Evolutionary conservation across 2,113 vertebrate species (phyloP), one percentile per base, ranked within the genome.

Genomic region (Eptesicus fuscus): DNA sequence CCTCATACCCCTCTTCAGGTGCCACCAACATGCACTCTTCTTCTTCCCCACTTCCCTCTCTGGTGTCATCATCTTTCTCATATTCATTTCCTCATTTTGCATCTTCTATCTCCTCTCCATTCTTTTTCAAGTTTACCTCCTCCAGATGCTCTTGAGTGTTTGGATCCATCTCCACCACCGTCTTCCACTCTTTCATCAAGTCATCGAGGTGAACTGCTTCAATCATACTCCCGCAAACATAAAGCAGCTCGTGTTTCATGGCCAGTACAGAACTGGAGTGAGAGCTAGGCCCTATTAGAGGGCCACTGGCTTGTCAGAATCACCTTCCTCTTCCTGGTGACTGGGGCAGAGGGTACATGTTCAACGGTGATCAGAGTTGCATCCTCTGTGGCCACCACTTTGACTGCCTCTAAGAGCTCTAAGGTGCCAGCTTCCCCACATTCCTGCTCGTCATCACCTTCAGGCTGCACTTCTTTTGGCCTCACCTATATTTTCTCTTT

Each of bases 81-180:
- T 98, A 98, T 0, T 94, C 96, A 1, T 86, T 96, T 35, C 96
- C 98, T 74, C 96, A 97, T n/a, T 96, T 98, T 40, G 98, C 97
- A 35, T 97, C 97, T 76, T 97, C 95, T 25, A 47, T 95, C 8
- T 98, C 98, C 5, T 98, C 98, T 1, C 16, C 17, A 11, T 98
- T 98, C 1, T 98, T 98, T 1, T 98, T 99, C 0, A 98, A 99
- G 74, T 99, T 99, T 0, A 98, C 99, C 85, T 99, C 99, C 74
- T 99, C 98, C 95, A 99, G 98, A 99, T 99, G 99, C 96, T 99
- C 99, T 65, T 99, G 99, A 0, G 98, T 97, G 98, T 99, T 98
- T 37, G 99, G 98, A 87, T 99, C 99, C 98, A 99, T 98, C 92
- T 99, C 98, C 30, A 98, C 97, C 37, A 99, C 97, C 83, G 98